These are phyloP conservation scores for Tautogolabrus adspersus DNA, from an alignment of 2,113 vertebrate species.

Conservation along the genomic window DNA sequence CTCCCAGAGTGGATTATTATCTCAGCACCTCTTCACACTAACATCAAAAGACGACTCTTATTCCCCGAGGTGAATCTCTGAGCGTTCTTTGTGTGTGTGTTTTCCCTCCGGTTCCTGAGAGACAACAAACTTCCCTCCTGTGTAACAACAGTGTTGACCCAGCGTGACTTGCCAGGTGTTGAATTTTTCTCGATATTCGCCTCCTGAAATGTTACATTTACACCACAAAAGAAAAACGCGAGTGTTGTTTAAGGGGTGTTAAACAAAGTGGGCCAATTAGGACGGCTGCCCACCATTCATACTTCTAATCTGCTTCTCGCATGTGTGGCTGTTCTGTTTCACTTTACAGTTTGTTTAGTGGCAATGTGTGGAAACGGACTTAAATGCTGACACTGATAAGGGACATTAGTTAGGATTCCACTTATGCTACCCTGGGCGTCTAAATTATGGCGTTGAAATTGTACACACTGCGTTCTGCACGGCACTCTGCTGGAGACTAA, in stretches of 20 bases:
- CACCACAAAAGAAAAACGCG: slow-evolving; percentile 36
- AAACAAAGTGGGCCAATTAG: slow-evolving; percentile 60
- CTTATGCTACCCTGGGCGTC: slow-evolving; percentile 35
- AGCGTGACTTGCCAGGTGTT: slow-evolving; percentile 46
- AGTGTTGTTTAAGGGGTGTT: slow-evolving; percentile 20
- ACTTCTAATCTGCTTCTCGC: slow-evolving; percentile 63
- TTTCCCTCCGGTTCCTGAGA: slow-evolving; percentile 35
- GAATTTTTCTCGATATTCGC: slow-evolving; percentile 17
- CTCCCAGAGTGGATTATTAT: slow-evolving; percentile 73
- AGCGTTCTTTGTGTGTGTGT: slow-evolving; percentile 35
- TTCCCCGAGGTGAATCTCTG: slow-evolving; percentile 34
- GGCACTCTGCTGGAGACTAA: slow-evolving; percentile 47
- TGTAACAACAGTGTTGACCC: slow-evolving; percentile 57
- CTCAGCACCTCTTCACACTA: slow-evolving; percentile 57
- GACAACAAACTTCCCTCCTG: slow-evolving; percentile 44
- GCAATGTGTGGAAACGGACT: slow-evolving; percentile 46
- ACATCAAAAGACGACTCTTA: slow-evolving; percentile 63
- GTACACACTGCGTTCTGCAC: slow-evolving; percentile 52
- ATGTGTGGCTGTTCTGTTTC: slow-evolving; percentile 43
- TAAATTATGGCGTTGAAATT: slow-evolving; percentile 63
- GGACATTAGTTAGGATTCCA: slow-evolving; percentile 64
- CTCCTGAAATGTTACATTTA: slow-evolving; percentile 50
- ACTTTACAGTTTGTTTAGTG: slow-evolving; percentile 54
- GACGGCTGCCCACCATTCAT: slow-evolving; percentile 41
- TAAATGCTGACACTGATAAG: slow-evolving; percentile 47